A percentile compares a stretch with the other conserved stretches of the same genome.
Evolutionary conservation across 2,888 invertebrate species (phyloP).

Genomic region (Agonopterix subpropinquella): DNA sequence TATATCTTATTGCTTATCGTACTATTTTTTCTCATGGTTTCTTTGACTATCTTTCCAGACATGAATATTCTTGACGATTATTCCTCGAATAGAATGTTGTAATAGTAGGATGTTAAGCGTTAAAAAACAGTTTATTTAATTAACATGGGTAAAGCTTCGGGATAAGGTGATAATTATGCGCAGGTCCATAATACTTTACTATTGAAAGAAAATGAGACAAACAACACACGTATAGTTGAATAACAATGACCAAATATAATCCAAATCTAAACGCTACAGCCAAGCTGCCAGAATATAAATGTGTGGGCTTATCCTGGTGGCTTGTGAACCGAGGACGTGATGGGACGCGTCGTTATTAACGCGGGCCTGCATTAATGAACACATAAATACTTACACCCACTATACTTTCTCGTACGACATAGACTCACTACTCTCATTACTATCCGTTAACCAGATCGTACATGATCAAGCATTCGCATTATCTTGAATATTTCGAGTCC

Average conservation of each 20-base stretch:
- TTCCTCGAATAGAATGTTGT: no score
- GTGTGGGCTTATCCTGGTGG: constrained; percentile 42
- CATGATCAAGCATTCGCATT: constrained; percentile 40
- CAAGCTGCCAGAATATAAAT: constrained; percentile 67
- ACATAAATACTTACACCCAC: constrained; percentile 44
- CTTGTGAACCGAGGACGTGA: constrained; percentile 74
- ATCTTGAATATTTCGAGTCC: constrained; percentile 36
- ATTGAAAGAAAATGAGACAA: constrained; percentile 57
- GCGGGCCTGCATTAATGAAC: constrained; percentile 66
- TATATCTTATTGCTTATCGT: constrained; percentile 9
- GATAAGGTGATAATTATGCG: neutral
- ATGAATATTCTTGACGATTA: no score
- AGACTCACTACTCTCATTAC: constrained; percentile 18
- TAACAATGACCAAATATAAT: constrained; percentile 70
- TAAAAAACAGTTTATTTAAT: no score
- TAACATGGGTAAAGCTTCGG: no score
- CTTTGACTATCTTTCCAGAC: no score
- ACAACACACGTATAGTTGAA: constrained; percentile 52
- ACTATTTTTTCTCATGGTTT: neutral
- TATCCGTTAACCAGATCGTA: constrained; percentile 24
- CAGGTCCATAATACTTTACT: constrained; percentile 47
- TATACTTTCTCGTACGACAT: constrained; percentile 43
- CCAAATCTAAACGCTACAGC: constrained; percentile 70
- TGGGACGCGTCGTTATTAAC: constrained; percentile 66
- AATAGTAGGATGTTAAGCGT: no score